A percentile compares a stretch with the other conserved stretches of the same genome.
phyloP scores from a whole-genome alignment of 2,113 vertebrate genomes.

The Caracal caracal region DNA sequence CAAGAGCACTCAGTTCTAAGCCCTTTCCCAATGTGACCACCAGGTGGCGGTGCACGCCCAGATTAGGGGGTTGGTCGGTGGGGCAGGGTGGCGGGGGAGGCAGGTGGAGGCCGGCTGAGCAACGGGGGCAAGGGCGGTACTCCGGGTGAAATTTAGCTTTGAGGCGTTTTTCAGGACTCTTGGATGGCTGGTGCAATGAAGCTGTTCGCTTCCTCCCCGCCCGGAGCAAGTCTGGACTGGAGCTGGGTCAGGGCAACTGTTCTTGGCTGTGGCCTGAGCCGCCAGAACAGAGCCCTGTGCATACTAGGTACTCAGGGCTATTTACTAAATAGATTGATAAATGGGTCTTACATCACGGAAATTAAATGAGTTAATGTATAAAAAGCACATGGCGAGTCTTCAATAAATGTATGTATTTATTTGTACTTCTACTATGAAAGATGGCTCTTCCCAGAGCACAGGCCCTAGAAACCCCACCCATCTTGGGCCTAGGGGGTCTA shows the following conservation, averaged over 20 bases:
- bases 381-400: neutral
- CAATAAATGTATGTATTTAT: neutral
- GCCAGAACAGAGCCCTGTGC: neutral
- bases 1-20: neutral
- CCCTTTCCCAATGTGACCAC: neutral
- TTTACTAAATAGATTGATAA: neutral
- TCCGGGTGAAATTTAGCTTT: neutral
- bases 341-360: neutral
- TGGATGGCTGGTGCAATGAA: neutral
- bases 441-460: neutral
- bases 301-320: neutral
- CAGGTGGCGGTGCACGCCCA: conserved; percentile 46
- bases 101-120: rapidly evolving
- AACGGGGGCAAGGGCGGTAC: rapidly evolving
- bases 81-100: no score
- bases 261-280: neutral
- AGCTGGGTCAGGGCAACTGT: neutral
- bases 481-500: neutral
- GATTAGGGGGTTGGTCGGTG: neutral
- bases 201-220: neutral
- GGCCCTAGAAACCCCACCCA: neutral
- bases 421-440: neutral
- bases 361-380: neutral
- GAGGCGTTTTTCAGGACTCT: neutral
- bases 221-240: neutral